Evolutionary conservation across 2,113 vertebrate species (phyloP).

Genomic region (Apteryx mantelli): DNA sequence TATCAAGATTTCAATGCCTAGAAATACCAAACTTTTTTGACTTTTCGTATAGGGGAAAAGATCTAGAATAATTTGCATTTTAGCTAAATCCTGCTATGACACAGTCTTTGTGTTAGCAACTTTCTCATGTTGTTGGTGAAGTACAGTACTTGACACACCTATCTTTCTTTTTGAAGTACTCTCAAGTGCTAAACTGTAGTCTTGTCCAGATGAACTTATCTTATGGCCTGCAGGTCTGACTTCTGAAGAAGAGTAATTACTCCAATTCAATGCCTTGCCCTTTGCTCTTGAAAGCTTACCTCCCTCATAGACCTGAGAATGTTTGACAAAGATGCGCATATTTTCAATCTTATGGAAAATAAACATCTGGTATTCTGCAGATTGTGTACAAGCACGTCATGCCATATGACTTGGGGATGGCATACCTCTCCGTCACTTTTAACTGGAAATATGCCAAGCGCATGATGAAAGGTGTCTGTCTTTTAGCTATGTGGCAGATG

Average conservation of each 20-base stretch:
- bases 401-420: neutral
- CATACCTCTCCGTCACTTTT: neutral
- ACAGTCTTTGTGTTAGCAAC: neutral
- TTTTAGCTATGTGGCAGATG: neutral
- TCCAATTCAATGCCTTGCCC: neutral
- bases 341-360: neutral
- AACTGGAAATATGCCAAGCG: neutral
- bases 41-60: neutral
- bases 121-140: neutral
- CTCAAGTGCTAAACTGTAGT: neutral
- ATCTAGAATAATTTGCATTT: neutral
- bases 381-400: neutral
- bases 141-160: neutral
- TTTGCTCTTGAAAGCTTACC: fast-evolving
- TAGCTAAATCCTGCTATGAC: neutral
- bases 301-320: neutral
- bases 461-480: neutral
- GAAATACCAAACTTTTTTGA: neutral
- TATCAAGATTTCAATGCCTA: neutral
- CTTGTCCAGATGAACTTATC: neutral
- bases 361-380: neutral
- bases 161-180: neutral
- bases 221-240: neutral
- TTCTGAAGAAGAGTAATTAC: neutral
- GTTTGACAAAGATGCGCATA: neutral